Evolutionary conservation across 2,113 vertebrate species (phyloP), one percentile per base, ranked within the genome.

Genomic region (Psittacus erithacus): DNA sequence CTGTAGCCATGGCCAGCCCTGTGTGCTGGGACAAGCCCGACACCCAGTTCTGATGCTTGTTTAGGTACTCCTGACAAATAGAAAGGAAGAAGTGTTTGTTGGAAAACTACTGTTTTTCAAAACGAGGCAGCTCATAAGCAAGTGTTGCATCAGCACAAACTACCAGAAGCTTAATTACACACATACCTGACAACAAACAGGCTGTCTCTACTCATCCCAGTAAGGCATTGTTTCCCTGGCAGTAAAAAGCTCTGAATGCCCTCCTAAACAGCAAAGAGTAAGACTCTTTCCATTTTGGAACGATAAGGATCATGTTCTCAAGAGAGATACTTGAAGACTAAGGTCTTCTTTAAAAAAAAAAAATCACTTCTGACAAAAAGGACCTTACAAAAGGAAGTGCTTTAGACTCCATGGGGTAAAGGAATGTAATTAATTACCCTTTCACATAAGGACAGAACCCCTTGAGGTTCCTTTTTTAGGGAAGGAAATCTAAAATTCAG

Each of bases 21-120:
- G 99, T 99, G 97, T 99, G 99, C 98, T 99, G 99, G 13, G 99
- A 99, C 84, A 99, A 94, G 11, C 99, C 99, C 0, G 99, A 99
- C 3, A 99, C 98, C 99, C 99, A 99, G 97, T 99, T 99, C 97
- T 99, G 99, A 94, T 99, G 99, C 79, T 99, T 99, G 97, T 98
- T 99, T 94, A 99, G 96, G 96, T 99, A 99, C 27, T 99, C 99
- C 99, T 99, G 89, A 60, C 52, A 92, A 3, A 62, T 1, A 49
- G 7, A 35, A 13, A 6, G 7, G 47, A 77, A 28, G 17, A 17
- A 31, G 12, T 1, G 5, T 28, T 31, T 24, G 77, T 57, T n/a
- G 39, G 28, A 49, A 70, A 68, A 75, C 14, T n/a, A 69, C 18
- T 19, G 10, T 33, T 82, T 75, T 70, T 75, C 64, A 71, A 73